A percentile compares a stretch with the other conserved stretches of the same genome.
Conservation (phyloP, 2,113 vertebrate genomes). For the Calidris pugnax region DNA sequence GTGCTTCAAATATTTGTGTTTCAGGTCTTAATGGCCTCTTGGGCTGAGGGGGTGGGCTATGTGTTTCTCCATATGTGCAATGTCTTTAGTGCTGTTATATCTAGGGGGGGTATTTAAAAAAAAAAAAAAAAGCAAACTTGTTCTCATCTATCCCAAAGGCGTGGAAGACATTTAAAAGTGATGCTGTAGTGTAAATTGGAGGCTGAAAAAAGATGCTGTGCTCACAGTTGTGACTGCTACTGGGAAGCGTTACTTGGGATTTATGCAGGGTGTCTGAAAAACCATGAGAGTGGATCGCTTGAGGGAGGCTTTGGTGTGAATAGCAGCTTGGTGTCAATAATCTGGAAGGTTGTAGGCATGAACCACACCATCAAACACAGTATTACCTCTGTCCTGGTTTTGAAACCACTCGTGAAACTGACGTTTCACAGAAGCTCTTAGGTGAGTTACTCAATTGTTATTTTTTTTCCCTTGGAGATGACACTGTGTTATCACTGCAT, state of each 20-base stretch:
- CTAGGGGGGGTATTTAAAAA: not conserved
- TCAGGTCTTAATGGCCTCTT: not conserved
- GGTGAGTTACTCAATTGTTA: not conserved
- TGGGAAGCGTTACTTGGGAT: not conserved
- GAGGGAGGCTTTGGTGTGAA: not conserved
- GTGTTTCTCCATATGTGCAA: not conserved
- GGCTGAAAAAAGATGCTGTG: not conserved
- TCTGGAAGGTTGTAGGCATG: not conserved
- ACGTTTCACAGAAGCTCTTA: not conserved
- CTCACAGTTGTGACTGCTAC: conserved; percentile 44
- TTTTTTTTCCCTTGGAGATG: not conserved
- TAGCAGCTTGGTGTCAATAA: not conserved
- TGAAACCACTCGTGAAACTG: not conserved
- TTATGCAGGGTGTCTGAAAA: conserved; percentile 4
- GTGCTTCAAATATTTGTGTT: not conserved
- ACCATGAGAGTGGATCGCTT: not conserved
- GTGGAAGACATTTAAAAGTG: not conserved
- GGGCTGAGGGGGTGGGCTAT: not conserved
- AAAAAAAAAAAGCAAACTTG: not conserved
- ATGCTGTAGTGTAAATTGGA: not conserved
- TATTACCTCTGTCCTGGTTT: not conserved
- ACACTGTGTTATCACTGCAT: not conserved
- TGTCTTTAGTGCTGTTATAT: not conserved
- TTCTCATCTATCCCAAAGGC: not conserved
- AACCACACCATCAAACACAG: not conserved